Evolutionary conservation across 2,113 vertebrate genomes (phyloP).

Genomic region (Verasper variegatus): DNA sequence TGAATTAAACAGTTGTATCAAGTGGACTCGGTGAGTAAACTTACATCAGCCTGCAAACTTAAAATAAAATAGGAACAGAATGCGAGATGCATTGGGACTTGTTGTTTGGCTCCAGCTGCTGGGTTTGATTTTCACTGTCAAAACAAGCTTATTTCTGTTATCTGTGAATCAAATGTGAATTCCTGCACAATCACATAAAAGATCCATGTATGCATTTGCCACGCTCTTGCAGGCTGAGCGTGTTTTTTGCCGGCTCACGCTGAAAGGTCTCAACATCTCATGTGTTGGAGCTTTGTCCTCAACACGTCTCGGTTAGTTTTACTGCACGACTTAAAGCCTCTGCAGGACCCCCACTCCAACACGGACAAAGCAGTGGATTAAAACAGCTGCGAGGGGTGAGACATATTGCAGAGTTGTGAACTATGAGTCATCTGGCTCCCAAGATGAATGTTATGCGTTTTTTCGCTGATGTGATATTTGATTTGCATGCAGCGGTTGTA

Average conservation of each 20-base stretch:
- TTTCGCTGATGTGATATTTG: conserved; percentile 27
- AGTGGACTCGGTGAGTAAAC: conserved; percentile 21
- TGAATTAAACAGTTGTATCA: conserved; percentile 43
- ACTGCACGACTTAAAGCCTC: conserved; percentile 8
- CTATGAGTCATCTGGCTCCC: conserved; percentile 45
- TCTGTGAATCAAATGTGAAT: conserved; percentile 21
- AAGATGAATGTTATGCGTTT: conserved; percentile 16
- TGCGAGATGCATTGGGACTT: neutral
- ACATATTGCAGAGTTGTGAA: conserved; percentile 44
- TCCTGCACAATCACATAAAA: conserved; percentile 10
- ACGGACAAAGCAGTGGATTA: conserved; percentile 35
- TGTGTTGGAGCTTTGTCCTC: neutral
- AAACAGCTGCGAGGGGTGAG: conserved; percentile 58
- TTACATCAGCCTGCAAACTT: conserved; percentile 12
- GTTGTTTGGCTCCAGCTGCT: conserved; percentile 14
- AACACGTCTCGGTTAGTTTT: conserved; percentile 16
- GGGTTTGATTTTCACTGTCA: conserved; percentile 11
- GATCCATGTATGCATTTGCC: conserved; percentile 1
- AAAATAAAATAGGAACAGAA: neutral
- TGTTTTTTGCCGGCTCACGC: conserved; percentile 1
- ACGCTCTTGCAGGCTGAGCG: neutral
- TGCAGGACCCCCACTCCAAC: conserved; percentile 22
- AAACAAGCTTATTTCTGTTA: neutral
- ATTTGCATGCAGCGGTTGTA: conserved; percentile 39
- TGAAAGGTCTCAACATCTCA: neutral